Evolutionary conservation across 2,888 invertebrate genomes (phyloP), one percentile per base, ranked within the genome.

Genomic region (Harmothoe impar): DNA sequence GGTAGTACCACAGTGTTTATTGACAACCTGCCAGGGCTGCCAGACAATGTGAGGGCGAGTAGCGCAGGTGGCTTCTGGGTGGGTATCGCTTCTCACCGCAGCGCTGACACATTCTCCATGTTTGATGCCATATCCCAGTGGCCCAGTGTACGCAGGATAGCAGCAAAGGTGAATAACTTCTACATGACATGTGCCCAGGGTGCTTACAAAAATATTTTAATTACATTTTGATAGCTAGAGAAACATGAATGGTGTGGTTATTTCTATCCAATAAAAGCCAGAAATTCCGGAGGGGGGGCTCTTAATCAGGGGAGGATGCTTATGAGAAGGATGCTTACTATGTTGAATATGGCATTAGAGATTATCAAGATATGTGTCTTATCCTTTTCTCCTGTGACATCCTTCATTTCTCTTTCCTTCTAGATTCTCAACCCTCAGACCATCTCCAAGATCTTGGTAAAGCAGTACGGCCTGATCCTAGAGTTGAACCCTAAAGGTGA

Each of bases 1-100:
- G 98, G 98, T n/a, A 96, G 97, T 92, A 96, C 96, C 1, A 98
- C 98, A 95, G 96, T 98, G 0, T 98, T 99, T 94, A 96, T 97
- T 5, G 97, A 98, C 93, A 98, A 98, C 89, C 91, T 97, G 20
- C 97, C 97, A 1, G 96, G 96, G 7, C 92, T 95, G 93, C 97
- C 97, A 0, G 98, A 98, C 96, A 98, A 98, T 94, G 96, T 97
- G 72, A 94, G 96, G 10, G 92, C 92, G 23, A 94, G 94, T 84
- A 94, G 93, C 89, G 93, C 93, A 1, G 96, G 96, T 10, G 95
- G 95, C n/a, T 96, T 95, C 93, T 96, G 96, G 96, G 94, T 96
- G 0, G 95, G 94, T 0, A 81, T 94, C 23, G 94, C 94, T 17
- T 90, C 92, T 31, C 91, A 92, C 0, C 90, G 94, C 35, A 62